Percentiles rank a stretch among this genome's conserved stretches.
Evolutionary conservation across 2,113 vertebrate species (phyloP).

Genomic region (Lepus europaeus): DNA sequence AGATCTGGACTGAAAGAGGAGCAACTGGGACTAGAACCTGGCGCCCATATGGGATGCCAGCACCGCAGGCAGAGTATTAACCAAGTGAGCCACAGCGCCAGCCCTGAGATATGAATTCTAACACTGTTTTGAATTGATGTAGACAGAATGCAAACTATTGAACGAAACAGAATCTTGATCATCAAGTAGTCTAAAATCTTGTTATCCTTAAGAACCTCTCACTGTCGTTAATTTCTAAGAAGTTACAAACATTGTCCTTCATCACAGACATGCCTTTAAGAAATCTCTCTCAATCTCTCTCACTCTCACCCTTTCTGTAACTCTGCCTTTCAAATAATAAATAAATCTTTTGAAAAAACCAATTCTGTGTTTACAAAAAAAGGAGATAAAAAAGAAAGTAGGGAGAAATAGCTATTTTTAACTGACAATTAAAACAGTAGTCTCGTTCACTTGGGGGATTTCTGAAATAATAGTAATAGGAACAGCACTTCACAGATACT

Average conservation of each 20-base stretch:
- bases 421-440: background rate
- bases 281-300: background rate
- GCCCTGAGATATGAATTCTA: background rate
- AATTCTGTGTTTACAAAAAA: background rate
- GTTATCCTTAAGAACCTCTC: slow-evolving; percentile 12
- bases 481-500: background rate
- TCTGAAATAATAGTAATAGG: background rate
- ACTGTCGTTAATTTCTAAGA: slow-evolving; percentile 44
- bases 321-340: too few relatives aligned
- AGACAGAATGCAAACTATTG: background rate
- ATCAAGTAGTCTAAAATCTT: background rate
- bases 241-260: background rate
- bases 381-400: background rate
- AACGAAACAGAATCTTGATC: background rate
- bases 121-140: background rate
- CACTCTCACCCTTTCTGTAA: too few relatives aligned
- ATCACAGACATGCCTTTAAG: background rate
- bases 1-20: too few relatives aligned
- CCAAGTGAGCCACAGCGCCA: too few relatives aligned
- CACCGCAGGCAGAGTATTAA: too few relatives aligned
- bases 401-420: background rate
- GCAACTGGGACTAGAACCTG: too few relatives aligned
- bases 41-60: too few relatives aligned
- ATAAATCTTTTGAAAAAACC: too few relatives aligned
- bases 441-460: slow-evolving; percentile 20